A percentile compares a stretch with the other conserved stretches of the same genome.
These are phyloP conservation scores for Sebastolobus alascanus DNA, from an alignment of 2,797 vertebrate genomes.

Conservation along the genomic window DNA sequence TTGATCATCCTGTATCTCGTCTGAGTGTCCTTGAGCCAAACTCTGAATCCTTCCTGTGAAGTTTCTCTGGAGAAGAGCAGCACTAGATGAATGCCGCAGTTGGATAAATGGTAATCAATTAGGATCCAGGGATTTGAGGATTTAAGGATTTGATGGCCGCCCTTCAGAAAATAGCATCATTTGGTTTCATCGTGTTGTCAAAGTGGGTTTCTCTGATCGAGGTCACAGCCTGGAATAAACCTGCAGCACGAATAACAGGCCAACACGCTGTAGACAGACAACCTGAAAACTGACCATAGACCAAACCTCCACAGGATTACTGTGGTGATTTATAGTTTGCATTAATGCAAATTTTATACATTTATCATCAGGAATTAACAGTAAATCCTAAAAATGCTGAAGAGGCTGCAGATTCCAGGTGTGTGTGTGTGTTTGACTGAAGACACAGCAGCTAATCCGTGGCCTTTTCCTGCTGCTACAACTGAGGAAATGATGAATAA, in stretches of 20 bases:
- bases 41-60: slow-evolving; percentile 22
- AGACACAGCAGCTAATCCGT: slow-evolving; percentile 42
- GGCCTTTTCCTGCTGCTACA: slow-evolving; percentile 27
- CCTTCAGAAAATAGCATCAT: slow-evolving; percentile 30
- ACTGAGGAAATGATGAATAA: slow-evolving; percentile 55
- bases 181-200: slow-evolving; percentile 11
- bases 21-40: slow-evolving; percentile 48
- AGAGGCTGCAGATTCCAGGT: slow-evolving; percentile 37
- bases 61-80: slow-evolving; percentile 19
- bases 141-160: slow-evolving; percentile 45
- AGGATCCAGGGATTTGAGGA: slow-evolving; percentile 50
- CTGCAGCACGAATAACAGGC: background rate
- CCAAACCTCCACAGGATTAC: slow-evolving; percentile 3
- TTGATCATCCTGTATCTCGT: slow-evolving; percentile 24
- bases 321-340: slow-evolving; percentile 16
- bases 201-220: background rate
- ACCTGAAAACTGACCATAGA: slow-evolving; percentile 5
- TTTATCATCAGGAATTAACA: slow-evolving; percentile 26
- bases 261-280: background rate
- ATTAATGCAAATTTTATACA: slow-evolving; percentile 24
- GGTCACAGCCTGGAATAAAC: background rate
- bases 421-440: slow-evolving; percentile 23
- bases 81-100: slow-evolving; percentile 7
- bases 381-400: slow-evolving; percentile 44
- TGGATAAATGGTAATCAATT: slow-evolving; percentile 20